A percentile compares a stretch with the other conserved stretches of the same genome.
phyloP scores from a whole-genome alignment of 2,797 vertebrate species.

The Propithecus perrieri region DNA sequence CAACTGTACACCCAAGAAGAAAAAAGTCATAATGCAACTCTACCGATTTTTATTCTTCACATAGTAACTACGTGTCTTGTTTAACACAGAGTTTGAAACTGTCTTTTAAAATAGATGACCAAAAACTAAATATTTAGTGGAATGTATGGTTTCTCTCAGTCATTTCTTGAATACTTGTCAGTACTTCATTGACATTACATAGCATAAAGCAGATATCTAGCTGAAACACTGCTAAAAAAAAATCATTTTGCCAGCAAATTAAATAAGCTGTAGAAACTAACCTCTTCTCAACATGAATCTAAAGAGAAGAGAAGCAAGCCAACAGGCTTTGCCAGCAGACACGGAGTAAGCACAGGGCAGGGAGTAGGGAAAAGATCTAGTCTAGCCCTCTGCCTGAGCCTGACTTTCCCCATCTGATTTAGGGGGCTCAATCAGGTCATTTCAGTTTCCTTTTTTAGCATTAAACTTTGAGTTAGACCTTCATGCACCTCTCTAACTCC shows the following conservation, averaged over 20 bases:
- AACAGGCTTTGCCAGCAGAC: neutral
- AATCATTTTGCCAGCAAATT: neutral
- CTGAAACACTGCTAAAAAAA: neutral
- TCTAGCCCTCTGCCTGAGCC: neutral
- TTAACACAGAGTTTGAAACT: neutral
- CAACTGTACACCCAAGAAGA: neutral
- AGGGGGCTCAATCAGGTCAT: neutral
- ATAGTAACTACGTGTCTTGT: neutral
- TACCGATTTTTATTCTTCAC: neutral
- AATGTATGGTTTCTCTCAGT: neutral
- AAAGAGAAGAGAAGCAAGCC: neutral
- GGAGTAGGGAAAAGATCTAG: neutral
- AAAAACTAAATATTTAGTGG: neutral
- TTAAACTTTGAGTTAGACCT: neutral
- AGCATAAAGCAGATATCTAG: neutral
- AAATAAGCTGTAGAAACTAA: neutral
- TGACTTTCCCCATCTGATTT: neutral
- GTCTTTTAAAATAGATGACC: neutral
- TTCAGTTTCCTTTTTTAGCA: neutral
- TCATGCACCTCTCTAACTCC: neutral
- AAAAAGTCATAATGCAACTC: neutral
- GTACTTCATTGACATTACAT: neutral
- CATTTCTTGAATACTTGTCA: conserved; percentile 18
- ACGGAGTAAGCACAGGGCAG: neutral
- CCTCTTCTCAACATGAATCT: neutral